These are phyloP conservation scores for Tringa solitaria DNA, from an alignment of 2,113 vertebrate genomes.

Conservation along the genomic window DNA sequence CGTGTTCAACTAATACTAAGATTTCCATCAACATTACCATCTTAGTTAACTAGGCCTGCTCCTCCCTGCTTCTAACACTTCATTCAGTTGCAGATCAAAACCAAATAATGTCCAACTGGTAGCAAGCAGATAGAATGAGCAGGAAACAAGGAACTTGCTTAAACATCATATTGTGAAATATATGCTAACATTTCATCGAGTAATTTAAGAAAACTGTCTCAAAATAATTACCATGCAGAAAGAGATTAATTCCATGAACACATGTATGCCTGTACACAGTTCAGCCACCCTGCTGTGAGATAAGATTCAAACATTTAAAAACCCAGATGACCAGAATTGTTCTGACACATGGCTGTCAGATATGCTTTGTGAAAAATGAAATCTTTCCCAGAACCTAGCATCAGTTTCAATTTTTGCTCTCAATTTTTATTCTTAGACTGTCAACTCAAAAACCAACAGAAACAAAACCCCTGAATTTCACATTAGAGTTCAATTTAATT, in stretches of 20 bases:
- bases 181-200: accelerated
- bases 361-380: neutral
- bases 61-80: neutral
- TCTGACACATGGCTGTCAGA: neutral
- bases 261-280: neutral
- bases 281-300: neutral
- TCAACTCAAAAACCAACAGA: neutral
- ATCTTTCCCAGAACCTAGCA: neutral
- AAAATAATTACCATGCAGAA: neutral
- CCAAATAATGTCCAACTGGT: neutral
- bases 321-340: neutral
- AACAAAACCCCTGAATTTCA: neutral
- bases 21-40: too few relatives aligned
- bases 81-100: accelerated
- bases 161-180: neutral
- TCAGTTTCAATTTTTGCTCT: neutral
- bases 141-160: neutral
- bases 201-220: neutral
- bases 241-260: neutral
- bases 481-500: neutral
- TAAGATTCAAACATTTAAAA: neutral
- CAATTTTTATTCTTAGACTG: neutral
- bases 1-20: neutral
- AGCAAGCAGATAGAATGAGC: neutral
- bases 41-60: neutral